These are phyloP conservation scores for Encarsia formosa DNA, from an alignment of 2,888 invertebrate species.

Conservation along the genomic window DNA sequence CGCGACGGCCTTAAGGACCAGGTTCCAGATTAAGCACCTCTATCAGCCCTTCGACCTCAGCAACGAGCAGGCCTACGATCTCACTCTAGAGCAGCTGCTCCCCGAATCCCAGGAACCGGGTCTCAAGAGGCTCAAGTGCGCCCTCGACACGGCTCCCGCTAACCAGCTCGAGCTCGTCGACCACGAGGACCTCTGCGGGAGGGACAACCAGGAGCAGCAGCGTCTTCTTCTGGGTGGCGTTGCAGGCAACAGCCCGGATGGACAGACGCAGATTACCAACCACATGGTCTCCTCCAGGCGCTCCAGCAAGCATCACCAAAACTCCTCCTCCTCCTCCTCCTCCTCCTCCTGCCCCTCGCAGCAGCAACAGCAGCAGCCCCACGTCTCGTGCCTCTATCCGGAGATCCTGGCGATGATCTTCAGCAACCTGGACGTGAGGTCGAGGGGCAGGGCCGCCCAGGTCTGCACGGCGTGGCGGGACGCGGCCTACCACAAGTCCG, in stretches of 20 bases:
- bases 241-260: neutral
- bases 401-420: slow-evolving; percentile 91
- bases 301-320: slow-evolving; percentile 1
- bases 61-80: slow-evolving; percentile 25
- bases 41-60: too few relatives aligned
- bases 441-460: slow-evolving; percentile 86
- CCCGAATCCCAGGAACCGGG: neutral
- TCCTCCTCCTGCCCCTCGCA: too few relatives aligned
- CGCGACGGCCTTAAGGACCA: neutral
- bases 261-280: neutral
- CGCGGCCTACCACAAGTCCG: slow-evolving; percentile 85
- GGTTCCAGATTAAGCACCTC: neutral
- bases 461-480: slow-evolving; percentile 88
- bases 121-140: neutral
- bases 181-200: slow-evolving; percentile 12
- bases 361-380: slow-evolving; percentile 42
- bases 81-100: neutral
- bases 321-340: too few relatives aligned
- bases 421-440: slow-evolving; percentile 80
- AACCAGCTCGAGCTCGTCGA: slow-evolving; percentile 48
- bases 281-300: slow-evolving; percentile 12
- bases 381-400: slow-evolving; percentile 86
- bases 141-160: neutral
- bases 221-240: slow-evolving; percentile 2
- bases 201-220: slow-evolving; percentile 10